A percentile compares a stretch with the other conserved stretches of the same genome.
Conservation (phyloP, 2,797 vertebrate genomes). For the Brachymystax lenok region DNA sequence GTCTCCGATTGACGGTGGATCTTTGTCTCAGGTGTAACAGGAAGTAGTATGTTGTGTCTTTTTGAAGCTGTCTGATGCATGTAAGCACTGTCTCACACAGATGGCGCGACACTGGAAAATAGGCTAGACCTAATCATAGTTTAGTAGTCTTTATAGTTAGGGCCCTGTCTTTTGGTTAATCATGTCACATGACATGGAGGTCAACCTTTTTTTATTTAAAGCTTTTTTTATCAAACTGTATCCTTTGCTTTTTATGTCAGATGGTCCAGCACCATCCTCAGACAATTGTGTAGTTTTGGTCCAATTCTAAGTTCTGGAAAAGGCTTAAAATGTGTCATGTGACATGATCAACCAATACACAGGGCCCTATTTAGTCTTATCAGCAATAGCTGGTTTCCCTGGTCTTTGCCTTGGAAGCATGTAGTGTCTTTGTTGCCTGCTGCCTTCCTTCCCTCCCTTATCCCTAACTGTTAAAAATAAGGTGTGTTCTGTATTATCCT, state of each 20-base stretch:
- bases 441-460: slow-evolving; percentile 18
- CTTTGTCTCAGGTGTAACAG: neutral
- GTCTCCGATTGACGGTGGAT: too few species aligned
- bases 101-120: neutral
- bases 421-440: slow-evolving; percentile 41
- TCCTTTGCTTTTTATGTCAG: too few species aligned
- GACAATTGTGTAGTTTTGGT: neutral
- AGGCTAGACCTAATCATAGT: neutral
- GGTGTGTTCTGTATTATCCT: neutral
- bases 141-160: neutral
- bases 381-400: too few species aligned
- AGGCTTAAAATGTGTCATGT: too few species aligned
- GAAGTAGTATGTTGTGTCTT: neutral
- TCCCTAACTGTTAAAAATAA: neutral
- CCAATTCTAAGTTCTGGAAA: neutral
- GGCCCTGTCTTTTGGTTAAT: neutral
- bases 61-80: too few species aligned
- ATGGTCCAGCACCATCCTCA: too few species aligned
- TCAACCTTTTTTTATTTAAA: too few species aligned
- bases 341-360: too few species aligned
- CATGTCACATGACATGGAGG: too few species aligned
- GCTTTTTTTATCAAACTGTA: too few species aligned
- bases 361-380: too few species aligned
- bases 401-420: neutral
- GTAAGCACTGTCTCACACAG: too few species aligned